Evolutionary conservation across 2,888 invertebrate species (phyloP), one percentile per base, ranked within the genome.

Genomic region (Cremastobaeus sp.): DNA sequence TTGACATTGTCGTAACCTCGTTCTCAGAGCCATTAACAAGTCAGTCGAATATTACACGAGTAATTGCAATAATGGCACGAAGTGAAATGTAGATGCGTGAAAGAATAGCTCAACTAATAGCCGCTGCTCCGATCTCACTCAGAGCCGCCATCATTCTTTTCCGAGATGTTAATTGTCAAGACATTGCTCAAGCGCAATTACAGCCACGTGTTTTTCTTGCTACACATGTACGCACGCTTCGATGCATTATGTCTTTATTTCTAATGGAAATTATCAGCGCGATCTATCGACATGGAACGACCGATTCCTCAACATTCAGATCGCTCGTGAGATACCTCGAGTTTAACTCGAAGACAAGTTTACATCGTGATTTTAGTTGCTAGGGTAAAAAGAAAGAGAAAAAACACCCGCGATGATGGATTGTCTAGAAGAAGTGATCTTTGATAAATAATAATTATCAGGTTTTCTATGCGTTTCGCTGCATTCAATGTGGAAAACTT

Each of bases 121-220:
- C 47, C 50, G 15, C 48, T 41, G 43, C 12, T 20, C 17, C 28
- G 72, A 69, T 60, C 76, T 72, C 74, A 71, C 76, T 79, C 79
- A 74, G 64, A 66, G 32, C 66, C 74, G 18, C 65, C 68, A 78
- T 81, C 80, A 77, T 78, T 74, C 74, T 73, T 66, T 68, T 54
- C 70, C 60, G 77, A 66, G 65, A 70, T 74, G 82, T 79, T 85
- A 85, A 85, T 85, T 84, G 82, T 79, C 80, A 80, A 79, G 76
- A 77, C 74, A 76, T 85, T 85, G 82, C 83, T 79, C 80, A 85
- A 84, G 78, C 70, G 78, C 79, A 83, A 85, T 84, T 84, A 83
- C 78, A 77, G 75, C 59, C 50, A 65, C 70, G 34, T 25, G 59
- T 52, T 50, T 75, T 76, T 62, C 52, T 59, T 41, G n/a, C n/a